Conservation (phyloP, 2,888 invertebrate genomes). For the Harpalus rufipes region DNA sequence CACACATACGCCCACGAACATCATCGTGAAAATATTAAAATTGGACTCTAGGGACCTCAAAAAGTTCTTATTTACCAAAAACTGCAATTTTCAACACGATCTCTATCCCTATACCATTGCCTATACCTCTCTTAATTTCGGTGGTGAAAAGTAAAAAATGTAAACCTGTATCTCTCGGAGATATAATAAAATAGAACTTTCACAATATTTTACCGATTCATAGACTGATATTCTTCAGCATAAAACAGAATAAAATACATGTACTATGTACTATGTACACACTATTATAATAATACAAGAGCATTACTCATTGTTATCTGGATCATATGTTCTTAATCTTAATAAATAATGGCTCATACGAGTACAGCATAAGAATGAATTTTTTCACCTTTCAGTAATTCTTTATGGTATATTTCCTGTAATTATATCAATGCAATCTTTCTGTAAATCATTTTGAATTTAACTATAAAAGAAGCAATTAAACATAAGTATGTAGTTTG, state of each 20-base stretch:
- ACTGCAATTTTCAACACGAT: neutral
- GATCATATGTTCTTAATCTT: neutral
- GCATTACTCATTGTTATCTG: slow-evolving; percentile 19
- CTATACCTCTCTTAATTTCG: too few species aligned
- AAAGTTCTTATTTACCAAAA: too few species aligned
- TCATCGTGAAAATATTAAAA: too few species aligned
- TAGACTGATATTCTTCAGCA: neutral
- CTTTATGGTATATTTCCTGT: slow-evolving; percentile 13
- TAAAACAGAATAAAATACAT: neutral
- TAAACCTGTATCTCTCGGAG: too few species aligned
- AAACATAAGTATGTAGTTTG: too few species aligned
- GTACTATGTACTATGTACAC: slow-evolving; percentile 11
- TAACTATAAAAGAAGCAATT: too few species aligned
- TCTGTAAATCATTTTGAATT: too few species aligned
- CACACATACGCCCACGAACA: too few species aligned
- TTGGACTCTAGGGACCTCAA: too few species aligned
- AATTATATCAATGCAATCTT: slow-evolving; percentile 14
- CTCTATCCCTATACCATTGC: too few species aligned
- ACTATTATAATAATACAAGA: slow-evolving; percentile 7
- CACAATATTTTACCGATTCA: slow-evolving; percentile 1
- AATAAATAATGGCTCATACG: neutral
- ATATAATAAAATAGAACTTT: neutral
- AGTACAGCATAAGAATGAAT: slow-evolving; percentile 5
- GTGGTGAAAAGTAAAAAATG: too few species aligned
- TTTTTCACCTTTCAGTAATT: slow-evolving; percentile 35